Conservation (phyloP, 2,113 vertebrate genomes). For the Dicerorhinus sumatrensis region DNA sequence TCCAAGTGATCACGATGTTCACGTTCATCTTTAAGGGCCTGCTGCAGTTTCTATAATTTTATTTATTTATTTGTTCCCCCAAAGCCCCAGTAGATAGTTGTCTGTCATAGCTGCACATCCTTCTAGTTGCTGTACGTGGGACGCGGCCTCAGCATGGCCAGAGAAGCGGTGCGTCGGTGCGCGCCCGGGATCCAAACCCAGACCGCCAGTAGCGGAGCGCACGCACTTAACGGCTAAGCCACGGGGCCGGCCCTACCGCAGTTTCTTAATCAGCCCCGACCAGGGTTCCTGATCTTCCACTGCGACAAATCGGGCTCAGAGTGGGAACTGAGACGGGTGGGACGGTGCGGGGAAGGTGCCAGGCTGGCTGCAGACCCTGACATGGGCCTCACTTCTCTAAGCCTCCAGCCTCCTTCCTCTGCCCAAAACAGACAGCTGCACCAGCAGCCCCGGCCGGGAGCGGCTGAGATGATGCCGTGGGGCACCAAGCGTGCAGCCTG, state of each 20-base stretch:
- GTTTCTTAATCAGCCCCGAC: neutral
- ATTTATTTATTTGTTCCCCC: too few species aligned
- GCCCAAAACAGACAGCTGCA: neutral
- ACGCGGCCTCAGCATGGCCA: too few species aligned
- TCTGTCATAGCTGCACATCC: too few species aligned
- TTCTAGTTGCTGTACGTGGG: too few species aligned
- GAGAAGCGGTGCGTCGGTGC: too few species aligned
- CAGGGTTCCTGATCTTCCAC: fast-evolving
- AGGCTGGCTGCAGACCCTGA: neutral
- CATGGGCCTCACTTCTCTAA: neutral
- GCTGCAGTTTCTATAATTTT: too few species aligned
- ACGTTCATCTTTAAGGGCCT: neutral
- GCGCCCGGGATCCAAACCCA: too few species aligned
- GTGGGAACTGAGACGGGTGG: fast-evolving
- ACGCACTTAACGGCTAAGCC: too few species aligned
- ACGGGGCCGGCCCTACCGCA: too few species aligned
- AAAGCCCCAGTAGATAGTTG: too few species aligned
- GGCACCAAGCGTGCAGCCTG: fast-evolving
- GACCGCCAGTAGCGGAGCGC: too few species aligned
- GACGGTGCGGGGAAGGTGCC: neutral
- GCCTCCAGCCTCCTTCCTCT: neutral
- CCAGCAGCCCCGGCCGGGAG: neutral
- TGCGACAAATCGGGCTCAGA: neutral
- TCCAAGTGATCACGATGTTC: neutral
- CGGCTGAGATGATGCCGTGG: fast-evolving